Conservation (phyloP, 1,140 invertebrate species). For the Scaptomyza montana region DNA sequence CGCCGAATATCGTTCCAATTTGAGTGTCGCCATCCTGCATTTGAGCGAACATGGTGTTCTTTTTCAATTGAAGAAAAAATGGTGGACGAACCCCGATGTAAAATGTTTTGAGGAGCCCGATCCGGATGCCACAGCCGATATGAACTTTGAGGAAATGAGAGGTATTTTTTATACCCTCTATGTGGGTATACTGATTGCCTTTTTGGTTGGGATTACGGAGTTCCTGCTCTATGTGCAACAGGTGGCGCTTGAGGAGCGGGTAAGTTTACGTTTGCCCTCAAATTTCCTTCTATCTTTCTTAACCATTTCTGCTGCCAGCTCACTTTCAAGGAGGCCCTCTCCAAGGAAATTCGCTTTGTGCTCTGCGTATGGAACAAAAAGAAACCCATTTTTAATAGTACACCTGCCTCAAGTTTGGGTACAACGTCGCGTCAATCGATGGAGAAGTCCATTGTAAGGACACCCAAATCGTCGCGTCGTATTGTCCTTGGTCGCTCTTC, state of each 20-base stretch:
- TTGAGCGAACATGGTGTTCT: constrained; percentile 90
- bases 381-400: constrained; percentile 60
- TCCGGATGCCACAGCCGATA: constrained; percentile 83
- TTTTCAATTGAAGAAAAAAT: constrained; percentile 89
- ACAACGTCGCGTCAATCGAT: constrained; percentile 52
- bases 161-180: constrained; percentile 95
- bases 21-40: constrained; percentile 89
- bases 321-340: constrained; percentile 66
- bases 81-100: constrained; percentile 89
- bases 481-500: constrained; percentile 62
- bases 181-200: constrained; percentile 87
- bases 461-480: constrained; percentile 60
- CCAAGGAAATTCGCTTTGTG: constrained; percentile 70
- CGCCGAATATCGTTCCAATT: constrained; percentile 87
- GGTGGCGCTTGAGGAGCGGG: constrained; percentile 89
- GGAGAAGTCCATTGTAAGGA: constrained; percentile 63
- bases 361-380: constrained; percentile 78
- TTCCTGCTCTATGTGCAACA: constrained; percentile 93
- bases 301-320: constrained; percentile 84
- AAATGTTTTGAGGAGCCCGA: constrained; percentile 56
- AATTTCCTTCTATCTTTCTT: constrained; percentile 45
- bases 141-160: constrained; percentile 92
- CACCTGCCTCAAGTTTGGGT: constrained; percentile 56
- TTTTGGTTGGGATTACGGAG: constrained; percentile 89
- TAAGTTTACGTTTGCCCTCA: constrained; percentile 20